These are phyloP conservation scores for Danaus plexippus DNA, from an alignment of 1,140 invertebrate genomes.

Conservation along the genomic window DNA sequence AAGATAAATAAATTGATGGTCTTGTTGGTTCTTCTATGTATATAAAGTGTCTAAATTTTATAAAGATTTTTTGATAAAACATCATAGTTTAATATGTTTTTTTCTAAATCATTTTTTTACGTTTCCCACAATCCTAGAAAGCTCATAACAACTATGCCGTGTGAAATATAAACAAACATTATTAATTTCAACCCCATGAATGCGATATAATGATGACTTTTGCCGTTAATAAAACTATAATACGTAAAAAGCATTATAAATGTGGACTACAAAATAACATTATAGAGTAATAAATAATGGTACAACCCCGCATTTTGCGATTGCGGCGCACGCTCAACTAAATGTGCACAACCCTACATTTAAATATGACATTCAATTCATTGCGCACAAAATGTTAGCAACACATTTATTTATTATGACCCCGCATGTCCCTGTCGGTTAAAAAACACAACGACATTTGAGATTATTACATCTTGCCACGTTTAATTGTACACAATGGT, in stretches of 20 bases:
- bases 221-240: conserved; percentile 59
- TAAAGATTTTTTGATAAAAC: too few species aligned
- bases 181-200: conserved; percentile 53
- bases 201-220: conserved; percentile 54
- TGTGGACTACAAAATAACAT: conserved; percentile 56
- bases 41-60: too few species aligned
- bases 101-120: too few species aligned
- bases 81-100: too few species aligned
- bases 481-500: conserved; percentile 67
- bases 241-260: conserved; percentile 59
- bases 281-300: conserved; percentile 65
- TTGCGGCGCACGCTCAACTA: conserved; percentile 46
- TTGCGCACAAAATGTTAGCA: conserved; percentile 55
- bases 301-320: conserved; percentile 61
- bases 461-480: conserved; percentile 67
- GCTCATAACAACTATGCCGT: conserved; percentile 27
- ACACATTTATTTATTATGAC: conserved; percentile 53
- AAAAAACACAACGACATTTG: conserved; percentile 62
- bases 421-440: conserved; percentile 55
- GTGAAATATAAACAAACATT: conserved; percentile 61
- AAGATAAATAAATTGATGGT: too few species aligned
- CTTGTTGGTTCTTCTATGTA: too few species aligned
- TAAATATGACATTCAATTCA: conserved; percentile 63
- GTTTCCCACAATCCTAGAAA: too few species aligned
- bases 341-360: conserved; percentile 58